Percentiles rank a stretch among this genome's conserved stretches.
Conservation (phyloP, 2,888 invertebrate species). For the Chironomus tentans region DNA sequence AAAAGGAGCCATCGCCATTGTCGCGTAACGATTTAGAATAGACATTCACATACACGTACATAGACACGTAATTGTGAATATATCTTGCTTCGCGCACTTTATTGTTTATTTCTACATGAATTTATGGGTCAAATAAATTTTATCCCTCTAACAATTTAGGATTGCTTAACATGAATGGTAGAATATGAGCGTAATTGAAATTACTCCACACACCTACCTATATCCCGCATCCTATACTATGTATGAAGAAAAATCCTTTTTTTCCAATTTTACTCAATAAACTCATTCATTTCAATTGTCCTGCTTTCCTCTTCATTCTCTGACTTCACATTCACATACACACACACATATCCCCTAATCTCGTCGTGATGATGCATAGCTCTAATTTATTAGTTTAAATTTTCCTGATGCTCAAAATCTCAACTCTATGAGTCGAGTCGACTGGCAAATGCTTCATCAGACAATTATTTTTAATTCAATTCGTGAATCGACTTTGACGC, state of each 20-base stretch:
- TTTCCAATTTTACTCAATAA: constrained; percentile 19
- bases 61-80: neutral
- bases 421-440: neutral
- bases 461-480: constrained; percentile 26
- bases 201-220: neutral
- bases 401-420: neutral
- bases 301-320: neutral
- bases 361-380: constrained; percentile 24
- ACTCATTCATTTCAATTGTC: constrained; percentile 10
- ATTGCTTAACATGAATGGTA: neutral
- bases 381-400: constrained; percentile 25
- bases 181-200: constrained; percentile 21
- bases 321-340: too few species aligned
- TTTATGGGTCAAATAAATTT: constrained; percentile 27
- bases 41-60: neutral
- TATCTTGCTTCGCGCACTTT: neutral
- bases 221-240: neutral
- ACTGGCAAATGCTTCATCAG: constrained; percentile 15
- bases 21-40: neutral
- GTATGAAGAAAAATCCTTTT: neutral
- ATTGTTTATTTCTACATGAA: constrained; percentile 16
- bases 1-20: neutral
- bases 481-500: neutral
- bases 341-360: neutral
- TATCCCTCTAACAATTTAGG: neutral